Percentiles rank a stretch among this genome's conserved stretches.
phyloP scores from a whole-genome alignment of 2,888 invertebrate species.

The Macrophya alboannulata region DNA sequence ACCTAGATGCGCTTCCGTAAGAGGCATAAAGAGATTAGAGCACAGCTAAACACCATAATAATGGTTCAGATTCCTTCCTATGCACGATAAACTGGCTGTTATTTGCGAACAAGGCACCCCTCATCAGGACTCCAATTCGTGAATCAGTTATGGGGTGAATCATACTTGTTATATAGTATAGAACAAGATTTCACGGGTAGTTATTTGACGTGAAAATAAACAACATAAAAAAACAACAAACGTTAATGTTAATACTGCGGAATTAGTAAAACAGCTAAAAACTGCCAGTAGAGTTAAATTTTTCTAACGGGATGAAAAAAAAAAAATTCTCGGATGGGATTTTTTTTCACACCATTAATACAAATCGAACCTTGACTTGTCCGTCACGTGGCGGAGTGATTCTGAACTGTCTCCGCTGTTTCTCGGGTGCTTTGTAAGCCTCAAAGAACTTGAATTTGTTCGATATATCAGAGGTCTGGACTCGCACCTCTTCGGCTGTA shows the following conservation, averaged over 20 bases:
- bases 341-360: slow-evolving; percentile 24
- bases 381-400: slow-evolving; percentile 95
- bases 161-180: too few relatives aligned
- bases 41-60: background rate
- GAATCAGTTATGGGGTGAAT: background rate
- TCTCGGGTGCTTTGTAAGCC: slow-evolving; percentile 89
- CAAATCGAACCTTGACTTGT: slow-evolving; percentile 83
- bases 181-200: background rate
- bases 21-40: too few relatives aligned
- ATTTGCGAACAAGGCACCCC: too few relatives aligned
- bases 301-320: background rate
- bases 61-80: background rate
- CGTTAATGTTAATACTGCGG: background rate
- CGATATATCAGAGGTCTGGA: slow-evolving; percentile 91
- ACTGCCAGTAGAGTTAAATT: slow-evolving; percentile 1
- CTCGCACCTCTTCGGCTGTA: slow-evolving; percentile 88
- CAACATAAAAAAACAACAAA: slow-evolving; percentile 8
- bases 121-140: too few relatives aligned
- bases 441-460: slow-evolving; percentile 96
- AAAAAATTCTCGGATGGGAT: background rate
- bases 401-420: slow-evolving; percentile 88
- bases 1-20: too few relatives aligned
- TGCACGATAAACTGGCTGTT: background rate
- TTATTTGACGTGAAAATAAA: background rate
- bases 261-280: slow-evolving; percentile 24